Evolutionary conservation across 1,140 invertebrate genomes (phyloP).

Genomic region (Drosophila melanogaster): Release_6_plus_ISO1_MT NT_033777.3:14624001-14624500

Average conservation of each 20-base stretch:
- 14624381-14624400: constrained; percentile 62
- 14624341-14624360: constrained; percentile 63
- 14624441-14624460: constrained; percentile 80
- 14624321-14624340: constrained; percentile 43
- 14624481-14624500: constrained; percentile 41
- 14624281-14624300: not conserved
- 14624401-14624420: constrained; percentile 81
- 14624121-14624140: too few relatives aligned
- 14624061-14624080: constrained; percentile 55
- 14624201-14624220: too few relatives aligned
- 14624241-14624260: not conserved
- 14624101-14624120: too few relatives aligned
- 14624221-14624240: too few relatives aligned
- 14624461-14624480: constrained; percentile 70
- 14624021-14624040: constrained; percentile 70
- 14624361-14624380: constrained; percentile 11
- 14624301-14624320: not conserved
- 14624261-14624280: too few relatives aligned
- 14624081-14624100: constrained; percentile 11
- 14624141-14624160: not conserved
- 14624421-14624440: constrained; percentile 73
- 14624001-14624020: constrained; percentile 73
- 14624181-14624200: not conserved
- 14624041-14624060: constrained; percentile 67
- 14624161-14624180: not conserved